A percentile compares a stretch with the other conserved stretches of the same genome.
Evolutionary conservation across 2,113 vertebrate genomes (phyloP).

Genomic region (Pholis gunnellus): DNA sequence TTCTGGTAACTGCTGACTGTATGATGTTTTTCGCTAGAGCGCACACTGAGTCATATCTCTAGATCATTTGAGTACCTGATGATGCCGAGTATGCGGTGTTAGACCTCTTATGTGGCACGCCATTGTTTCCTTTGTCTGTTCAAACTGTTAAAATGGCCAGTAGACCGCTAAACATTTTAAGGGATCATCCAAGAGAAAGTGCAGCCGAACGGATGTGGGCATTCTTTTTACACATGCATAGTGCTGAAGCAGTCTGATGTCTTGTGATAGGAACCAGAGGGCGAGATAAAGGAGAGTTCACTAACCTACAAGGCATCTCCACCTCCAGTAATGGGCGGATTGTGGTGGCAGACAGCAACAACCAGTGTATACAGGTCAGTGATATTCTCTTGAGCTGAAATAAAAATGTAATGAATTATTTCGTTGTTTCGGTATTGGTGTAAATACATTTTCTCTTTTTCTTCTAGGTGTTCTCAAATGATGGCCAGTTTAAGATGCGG

Average conservation of each 20-base stretch:
- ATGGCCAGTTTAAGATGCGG: slow-evolving; percentile 95
- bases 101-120: background rate
- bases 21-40: background rate
- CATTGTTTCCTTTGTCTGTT: slow-evolving; percentile 2
- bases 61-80: background rate
- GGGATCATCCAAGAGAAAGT: background rate
- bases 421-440: rapidly evolving
- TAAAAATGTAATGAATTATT: rapidly evolving
- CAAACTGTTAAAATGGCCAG: background rate
- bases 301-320: slow-evolving; percentile 96
- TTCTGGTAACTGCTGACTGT: background rate
- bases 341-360: slow-evolving; percentile 97
- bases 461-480: slow-evolving; percentile 92
- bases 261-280: slow-evolving; percentile 88
- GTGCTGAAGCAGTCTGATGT: background rate
- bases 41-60: background rate
- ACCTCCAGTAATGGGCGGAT: slow-evolving; percentile 91
- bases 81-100: background rate
- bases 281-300: slow-evolving; percentile 95
- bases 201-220: background rate
- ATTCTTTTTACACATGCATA: background rate
- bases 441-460: background rate
- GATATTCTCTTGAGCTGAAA: background rate
- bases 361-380: slow-evolving; percentile 87
- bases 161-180: background rate